Percentiles rank a stretch among this genome's conserved stretches.
phyloP scores from a whole-genome alignment of 2,888 invertebrate species.

The Parapristionchus giblindavisi region DNA sequence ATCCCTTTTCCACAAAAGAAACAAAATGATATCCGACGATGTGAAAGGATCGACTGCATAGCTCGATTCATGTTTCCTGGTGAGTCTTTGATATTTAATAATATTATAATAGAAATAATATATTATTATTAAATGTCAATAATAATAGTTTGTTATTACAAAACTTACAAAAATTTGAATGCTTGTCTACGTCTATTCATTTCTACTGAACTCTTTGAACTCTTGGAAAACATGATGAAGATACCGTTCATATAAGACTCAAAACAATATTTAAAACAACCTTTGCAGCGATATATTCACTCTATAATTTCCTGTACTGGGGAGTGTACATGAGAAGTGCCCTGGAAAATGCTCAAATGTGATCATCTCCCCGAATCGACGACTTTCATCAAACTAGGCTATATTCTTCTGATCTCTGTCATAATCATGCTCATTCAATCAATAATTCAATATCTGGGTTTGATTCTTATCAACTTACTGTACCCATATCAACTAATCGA shows the following conservation, averaged over 20 bases:
- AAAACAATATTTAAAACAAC: not conserved
- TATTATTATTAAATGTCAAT: not conserved
- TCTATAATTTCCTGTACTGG: slow-evolving; percentile 66
- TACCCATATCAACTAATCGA: too few species aligned
- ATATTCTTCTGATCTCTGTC: too few species aligned
- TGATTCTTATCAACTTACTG: too few species aligned
- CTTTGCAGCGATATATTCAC: slow-evolving; percentile 57
- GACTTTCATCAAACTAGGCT: too few species aligned
- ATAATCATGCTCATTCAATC: too few species aligned
- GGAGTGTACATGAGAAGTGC: slow-evolving; percentile 62
- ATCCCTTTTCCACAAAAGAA: slow-evolving; percentile 40
- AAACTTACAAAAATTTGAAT: too few species aligned
- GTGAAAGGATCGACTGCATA: slow-evolving; percentile 59
- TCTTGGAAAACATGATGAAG: too few species aligned
- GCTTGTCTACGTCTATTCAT: not conserved
- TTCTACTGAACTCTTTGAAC: not conserved
- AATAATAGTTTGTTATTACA: slow-evolving; percentile 31
- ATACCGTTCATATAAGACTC: too few species aligned
- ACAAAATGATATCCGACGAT: slow-evolving; percentile 41
- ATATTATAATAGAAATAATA: not conserved
- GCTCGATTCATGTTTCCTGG: slow-evolving; percentile 64
- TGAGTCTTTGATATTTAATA: slow-evolving; percentile 38
- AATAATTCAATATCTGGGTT: too few species aligned
- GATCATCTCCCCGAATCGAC: slow-evolving; percentile 26
- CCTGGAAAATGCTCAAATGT: slow-evolving; percentile 49